Evolutionary conservation across 64 coral and sea anemone genomes (phyloP).

Genomic region (Stichodactyla helianthus): DNA sequence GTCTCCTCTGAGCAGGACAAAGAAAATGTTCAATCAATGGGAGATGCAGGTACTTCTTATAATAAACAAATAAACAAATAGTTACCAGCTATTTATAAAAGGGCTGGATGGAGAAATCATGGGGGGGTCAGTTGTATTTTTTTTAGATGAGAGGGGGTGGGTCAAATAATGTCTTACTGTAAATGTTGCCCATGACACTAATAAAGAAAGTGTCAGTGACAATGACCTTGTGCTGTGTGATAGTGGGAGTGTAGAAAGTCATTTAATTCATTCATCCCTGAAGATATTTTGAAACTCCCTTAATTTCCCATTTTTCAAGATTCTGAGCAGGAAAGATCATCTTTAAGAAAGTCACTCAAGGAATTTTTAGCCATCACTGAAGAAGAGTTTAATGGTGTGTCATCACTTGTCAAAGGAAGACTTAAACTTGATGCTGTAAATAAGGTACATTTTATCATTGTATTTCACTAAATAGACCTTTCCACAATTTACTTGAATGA

Average conservation of each 20-base stretch:
- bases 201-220: too few species aligned
- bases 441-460: conserved; percentile 35
- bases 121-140: too few species aligned
- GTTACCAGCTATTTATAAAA: too few species aligned
- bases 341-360: conserved; percentile 3
- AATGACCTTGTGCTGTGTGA: too few species aligned
- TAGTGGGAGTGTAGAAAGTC: too few species aligned
- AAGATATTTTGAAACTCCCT: too few species aligned
- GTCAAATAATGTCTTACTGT: too few species aligned
- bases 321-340: neutral
- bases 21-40: neutral
- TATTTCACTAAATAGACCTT: neutral
- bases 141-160: too few species aligned
- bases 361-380: conserved; percentile 68
- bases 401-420: conserved; percentile 72
- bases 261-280: neutral
- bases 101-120: too few species aligned
- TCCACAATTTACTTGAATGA: neutral
- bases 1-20: neutral
- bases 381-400: conserved; percentile 77
- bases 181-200: too few species aligned
- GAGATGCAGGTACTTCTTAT: too few species aligned
- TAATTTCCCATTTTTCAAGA: neutral
- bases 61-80: too few species aligned
- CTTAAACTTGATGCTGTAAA: conserved; percentile 83